Evolutionary conservation across 2,113 vertebrate species (phyloP).

Genomic region (Stigmatopora argus): DNA sequence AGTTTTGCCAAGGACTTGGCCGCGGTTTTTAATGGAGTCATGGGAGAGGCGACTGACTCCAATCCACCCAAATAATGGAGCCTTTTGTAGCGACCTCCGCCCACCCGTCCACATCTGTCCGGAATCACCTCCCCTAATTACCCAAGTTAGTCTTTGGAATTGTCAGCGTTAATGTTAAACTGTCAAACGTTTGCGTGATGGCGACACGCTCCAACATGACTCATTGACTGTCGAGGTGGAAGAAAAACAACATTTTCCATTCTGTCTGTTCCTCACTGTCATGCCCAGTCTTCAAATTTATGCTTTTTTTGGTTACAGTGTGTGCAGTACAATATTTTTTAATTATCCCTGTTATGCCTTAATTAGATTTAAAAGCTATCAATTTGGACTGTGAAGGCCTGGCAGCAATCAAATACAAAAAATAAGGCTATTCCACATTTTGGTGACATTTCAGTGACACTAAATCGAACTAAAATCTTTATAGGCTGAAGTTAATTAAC

Average conservation of each 20-base stretch:
- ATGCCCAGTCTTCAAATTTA: neutral
- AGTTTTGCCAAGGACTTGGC: conserved; percentile 26
- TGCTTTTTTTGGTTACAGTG: too few relatives aligned
- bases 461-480: too few relatives aligned
- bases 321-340: too few relatives aligned
- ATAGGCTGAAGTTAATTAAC: too few relatives aligned
- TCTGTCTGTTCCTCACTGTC: conserved; percentile 28
- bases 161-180: conserved; percentile 70
- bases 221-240: conserved; percentile 47
- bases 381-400: too few relatives aligned
- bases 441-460: too few relatives aligned
- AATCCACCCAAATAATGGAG: conserved; percentile 61
- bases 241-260: conserved; percentile 53
- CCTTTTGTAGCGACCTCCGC: conserved; percentile 42
- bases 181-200: conserved; percentile 62
- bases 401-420: too few relatives aligned
- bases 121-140: conserved; percentile 62
- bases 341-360: too few relatives aligned
- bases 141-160: conserved; percentile 56
- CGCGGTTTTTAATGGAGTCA: conserved; percentile 41
- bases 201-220: conserved; percentile 57
- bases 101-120: conserved; percentile 61
- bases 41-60: conserved; percentile 47
- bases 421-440: too few relatives aligned
- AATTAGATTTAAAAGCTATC: too few relatives aligned